These are phyloP conservation scores for Rhodinocichla rosea DNA, from an alignment of 2,113 vertebrate genomes.

Conservation along the genomic window DNA sequence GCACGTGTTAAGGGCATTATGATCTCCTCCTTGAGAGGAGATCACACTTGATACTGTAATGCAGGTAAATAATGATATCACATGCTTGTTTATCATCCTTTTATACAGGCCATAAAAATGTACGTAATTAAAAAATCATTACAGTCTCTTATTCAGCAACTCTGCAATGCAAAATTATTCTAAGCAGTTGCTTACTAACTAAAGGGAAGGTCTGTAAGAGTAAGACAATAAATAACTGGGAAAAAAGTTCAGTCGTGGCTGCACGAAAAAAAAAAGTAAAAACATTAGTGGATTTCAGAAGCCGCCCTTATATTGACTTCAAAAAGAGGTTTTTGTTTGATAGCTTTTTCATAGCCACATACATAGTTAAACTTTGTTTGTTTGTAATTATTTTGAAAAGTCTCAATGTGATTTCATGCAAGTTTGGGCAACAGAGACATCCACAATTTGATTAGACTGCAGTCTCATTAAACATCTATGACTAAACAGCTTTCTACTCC, in stretches of 20 bases:
- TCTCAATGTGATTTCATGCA: background rate
- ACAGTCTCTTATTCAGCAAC: background rate
- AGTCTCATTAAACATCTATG: background rate
- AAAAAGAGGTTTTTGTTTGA: background rate
- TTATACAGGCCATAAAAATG: background rate
- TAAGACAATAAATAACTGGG: background rate
- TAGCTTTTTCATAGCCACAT: background rate
- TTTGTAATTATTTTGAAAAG: background rate
- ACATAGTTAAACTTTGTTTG: background rate
- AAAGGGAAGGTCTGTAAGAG: background rate
- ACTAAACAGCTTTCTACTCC: background rate
- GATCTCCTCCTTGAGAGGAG: background rate
- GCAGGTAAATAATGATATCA: background rate
- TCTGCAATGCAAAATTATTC: background rate
- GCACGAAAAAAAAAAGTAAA: background rate
- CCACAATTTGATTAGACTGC: background rate
- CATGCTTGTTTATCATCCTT: background rate
- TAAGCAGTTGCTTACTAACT: background rate
- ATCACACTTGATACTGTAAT: background rate
- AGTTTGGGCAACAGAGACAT: background rate
- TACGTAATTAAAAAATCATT: background rate
- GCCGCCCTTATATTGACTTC: background rate
- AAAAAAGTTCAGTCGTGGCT: background rate
- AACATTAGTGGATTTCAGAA: background rate
- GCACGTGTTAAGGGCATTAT: accelerated